A percentile compares a stretch with the other conserved stretches of the same genome.
Conservation (phyloP, 2,888 invertebrate species). For the Leptopterna dolabrata region DNA sequence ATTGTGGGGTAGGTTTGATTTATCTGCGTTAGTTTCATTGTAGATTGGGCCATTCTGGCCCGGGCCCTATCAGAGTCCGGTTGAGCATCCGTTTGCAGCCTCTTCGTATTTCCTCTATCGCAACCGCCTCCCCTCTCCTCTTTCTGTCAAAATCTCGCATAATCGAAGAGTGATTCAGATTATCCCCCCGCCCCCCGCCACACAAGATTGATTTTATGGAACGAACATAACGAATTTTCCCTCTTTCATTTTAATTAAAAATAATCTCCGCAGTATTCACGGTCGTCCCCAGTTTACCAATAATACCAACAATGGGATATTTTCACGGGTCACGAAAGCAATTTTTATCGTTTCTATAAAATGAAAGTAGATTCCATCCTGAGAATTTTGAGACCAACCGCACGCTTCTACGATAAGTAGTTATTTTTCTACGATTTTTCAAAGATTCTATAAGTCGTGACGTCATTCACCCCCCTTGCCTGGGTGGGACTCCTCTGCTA, state of each 20-base stretch:
- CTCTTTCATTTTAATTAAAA: neutral
- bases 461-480: no score
- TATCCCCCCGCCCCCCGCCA: neutral
- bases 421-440: no score
- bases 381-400: no score
- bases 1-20: conserved; percentile 30
- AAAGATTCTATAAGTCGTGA: no score
- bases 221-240: neutral
- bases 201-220: neutral
- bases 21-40: conserved; percentile 36
- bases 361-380: no score
- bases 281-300: no score
- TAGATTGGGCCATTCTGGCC: conserved; percentile 40
- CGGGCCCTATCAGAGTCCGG: conserved; percentile 25
- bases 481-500: no score
- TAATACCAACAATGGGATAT: no score
- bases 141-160: neutral
- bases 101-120: conserved; percentile 28
- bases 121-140: neutral
- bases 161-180: neutral
- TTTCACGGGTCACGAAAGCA: no score
- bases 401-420: no score
- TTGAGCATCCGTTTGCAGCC: conserved; percentile 32
- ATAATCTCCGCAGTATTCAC: no score
- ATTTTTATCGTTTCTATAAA: no score